Percentiles rank a stretch among this genome's conserved stretches.
These are phyloP conservation scores for Pitta sordida DNA, from an alignment of 2,113 vertebrate species.

Conservation along the genomic window DNA sequence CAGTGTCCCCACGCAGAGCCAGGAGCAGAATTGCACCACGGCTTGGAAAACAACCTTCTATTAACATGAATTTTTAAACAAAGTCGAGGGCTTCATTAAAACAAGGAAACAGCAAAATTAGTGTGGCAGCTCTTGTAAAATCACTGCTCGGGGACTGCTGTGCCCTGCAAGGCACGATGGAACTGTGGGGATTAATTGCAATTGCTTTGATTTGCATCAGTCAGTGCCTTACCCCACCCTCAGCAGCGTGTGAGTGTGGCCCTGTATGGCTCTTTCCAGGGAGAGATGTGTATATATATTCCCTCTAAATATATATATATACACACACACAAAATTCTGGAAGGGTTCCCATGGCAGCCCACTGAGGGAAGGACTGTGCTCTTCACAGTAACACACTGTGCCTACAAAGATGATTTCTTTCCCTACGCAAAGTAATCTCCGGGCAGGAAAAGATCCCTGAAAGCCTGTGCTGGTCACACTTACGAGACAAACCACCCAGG, in stretches of 20 bases:
- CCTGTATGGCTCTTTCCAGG: background rate
- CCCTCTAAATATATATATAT: background rate
- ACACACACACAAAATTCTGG: background rate
- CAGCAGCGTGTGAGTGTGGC: background rate
- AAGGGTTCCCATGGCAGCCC: background rate
- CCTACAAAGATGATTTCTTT: background rate
- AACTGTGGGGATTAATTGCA: background rate
- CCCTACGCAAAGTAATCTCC: background rate
- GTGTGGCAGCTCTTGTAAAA: background rate
- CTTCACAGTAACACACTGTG: background rate
- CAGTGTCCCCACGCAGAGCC: background rate
- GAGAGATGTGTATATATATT: background rate
- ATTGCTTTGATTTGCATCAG: background rate
- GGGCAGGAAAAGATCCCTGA: background rate
- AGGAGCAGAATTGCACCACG: background rate
- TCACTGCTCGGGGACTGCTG: background rate
- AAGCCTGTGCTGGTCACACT: background rate
- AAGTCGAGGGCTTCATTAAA: constrained; percentile 41
- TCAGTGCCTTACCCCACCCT: background rate
- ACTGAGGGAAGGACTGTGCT: background rate
- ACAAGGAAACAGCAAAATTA: constrained; percentile 37
- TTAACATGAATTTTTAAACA: constrained; percentile 38
- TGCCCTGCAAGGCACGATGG: background rate
- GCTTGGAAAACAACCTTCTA: constrained; percentile 9
- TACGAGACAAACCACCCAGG: background rate